A percentile compares a stretch with the other conserved stretches of the same genome.
phyloP scores from a whole-genome alignment of 2,888 invertebrate species.

The Helobdella robusta region DNA sequence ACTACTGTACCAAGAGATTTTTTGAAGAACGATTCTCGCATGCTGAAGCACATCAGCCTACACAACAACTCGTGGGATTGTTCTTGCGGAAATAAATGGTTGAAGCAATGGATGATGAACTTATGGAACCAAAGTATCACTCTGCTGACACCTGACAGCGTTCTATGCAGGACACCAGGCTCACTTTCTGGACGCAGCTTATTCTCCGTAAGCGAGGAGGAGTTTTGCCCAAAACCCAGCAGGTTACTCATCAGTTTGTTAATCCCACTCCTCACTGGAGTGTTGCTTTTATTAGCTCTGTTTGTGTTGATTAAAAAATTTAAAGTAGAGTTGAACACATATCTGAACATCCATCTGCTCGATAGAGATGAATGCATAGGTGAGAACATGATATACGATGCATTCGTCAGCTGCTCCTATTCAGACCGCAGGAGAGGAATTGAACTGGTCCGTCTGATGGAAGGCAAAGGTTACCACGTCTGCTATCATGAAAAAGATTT shows the following conservation, averaged over 20 bases:
- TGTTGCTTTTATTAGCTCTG: not conserved
- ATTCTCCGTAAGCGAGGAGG: constrained; percentile 15
- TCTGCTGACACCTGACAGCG: not conserved
- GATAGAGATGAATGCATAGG: constrained; percentile 29
- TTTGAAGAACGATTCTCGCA: not conserved
- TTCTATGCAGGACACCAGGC: constrained; percentile 12
- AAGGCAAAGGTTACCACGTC: constrained; percentile 31
- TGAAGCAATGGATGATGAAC: constrained; percentile 19
- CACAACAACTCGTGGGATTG: constrained; percentile 21
- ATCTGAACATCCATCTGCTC: constrained; percentile 28
- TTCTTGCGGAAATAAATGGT: constrained; percentile 16
- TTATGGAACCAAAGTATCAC: not conserved
- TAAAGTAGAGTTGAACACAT: constrained; percentile 24
- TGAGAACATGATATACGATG: constrained; percentile 34
- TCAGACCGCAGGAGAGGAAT: constrained; percentile 27
- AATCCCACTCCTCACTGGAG: too few species aligned
- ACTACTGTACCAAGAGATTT: not conserved
- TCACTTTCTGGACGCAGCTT: constrained; percentile 11
- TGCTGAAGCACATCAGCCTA: constrained; percentile 12
- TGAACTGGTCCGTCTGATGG: constrained; percentile 29
- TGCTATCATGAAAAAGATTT: constrained; percentile 37
- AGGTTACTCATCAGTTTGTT: too few species aligned
- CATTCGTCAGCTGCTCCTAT: constrained; percentile 37
- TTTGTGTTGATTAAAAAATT: constrained; percentile 5
- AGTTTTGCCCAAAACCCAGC: constrained; percentile 24